Evolutionary conservation across 2,113 vertebrate species (phyloP), one percentile per base, ranked within the genome.

Genomic region (Mirza zaza): DNA sequence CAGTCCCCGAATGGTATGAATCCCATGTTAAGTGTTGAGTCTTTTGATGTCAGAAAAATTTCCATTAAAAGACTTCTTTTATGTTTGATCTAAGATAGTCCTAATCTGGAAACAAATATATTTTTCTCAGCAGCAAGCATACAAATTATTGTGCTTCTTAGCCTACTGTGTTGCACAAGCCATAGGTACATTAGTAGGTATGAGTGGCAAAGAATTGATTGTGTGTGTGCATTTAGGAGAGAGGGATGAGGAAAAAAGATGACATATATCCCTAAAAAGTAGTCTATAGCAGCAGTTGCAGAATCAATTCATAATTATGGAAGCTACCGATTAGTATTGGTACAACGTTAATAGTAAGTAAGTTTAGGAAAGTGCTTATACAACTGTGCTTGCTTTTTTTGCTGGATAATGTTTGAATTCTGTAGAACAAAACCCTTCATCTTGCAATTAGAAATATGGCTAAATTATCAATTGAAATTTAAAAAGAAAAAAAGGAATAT

Each of bases 11-110:
- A 87, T 34, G 63, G 42, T 73, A 75, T 90, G 65, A 61, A 77
- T 92, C 95, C 61, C 23, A 50, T 23, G 23, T 34, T 39, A 90
- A 65, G 29, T 59, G 45, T 20, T 23, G 18, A 79, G 59, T 87
- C 52, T 48, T 87, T 94, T 67, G 20, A 59, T 88, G 50, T 81
- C n/a, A 92, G 57, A 94, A 96, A 96, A 94, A 67, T 50, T 50
- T 25, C 39, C 25, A 63, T 63, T 63, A 29, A 63, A 63, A 63
- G 23, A 67, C 0, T 2, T 36, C 59, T 87, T 79, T 63, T 57
- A n/a, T 68, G 15, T 87, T 61, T 94, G 79, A 87, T 73, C 50
- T 32, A 89, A 90, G 36, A 65, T 83, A 83, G 76, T 92, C 13
- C 17, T 63, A 48, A 91, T 73, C 61, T 95, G 36, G 23, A 95